These are phyloP conservation scores for Nibea coibor DNA, from an alignment of 2,113 vertebrate species.

Conservation along the genomic window DNA sequence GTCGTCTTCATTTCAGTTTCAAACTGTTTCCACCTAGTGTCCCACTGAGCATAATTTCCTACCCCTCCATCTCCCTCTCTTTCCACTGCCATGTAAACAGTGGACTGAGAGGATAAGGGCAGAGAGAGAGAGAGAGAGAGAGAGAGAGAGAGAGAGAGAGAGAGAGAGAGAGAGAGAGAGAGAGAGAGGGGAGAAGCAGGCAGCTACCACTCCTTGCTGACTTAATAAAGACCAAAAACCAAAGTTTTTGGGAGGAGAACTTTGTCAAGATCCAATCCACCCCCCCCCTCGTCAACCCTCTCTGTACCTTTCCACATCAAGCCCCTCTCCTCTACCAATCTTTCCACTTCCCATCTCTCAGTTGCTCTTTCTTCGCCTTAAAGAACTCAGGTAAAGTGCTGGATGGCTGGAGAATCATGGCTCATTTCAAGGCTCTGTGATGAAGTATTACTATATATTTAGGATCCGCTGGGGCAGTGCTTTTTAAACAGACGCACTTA, in stretches of 20 bases:
- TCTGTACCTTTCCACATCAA: background rate
- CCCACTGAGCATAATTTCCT: slow-evolving; percentile 82
- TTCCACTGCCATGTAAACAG: slow-evolving; percentile 65
- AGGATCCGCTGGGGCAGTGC: slow-evolving; percentile 50
- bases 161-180: no score
- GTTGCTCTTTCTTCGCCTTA: background rate
- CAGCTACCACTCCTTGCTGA: slow-evolving; percentile 3
- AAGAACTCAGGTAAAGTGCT: slow-evolving; percentile 24
- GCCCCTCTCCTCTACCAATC: background rate
- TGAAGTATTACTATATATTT: slow-evolving; percentile 79
- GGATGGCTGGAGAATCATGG: slow-evolving; percentile 27
- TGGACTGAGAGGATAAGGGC: slow-evolving; percentile 43
- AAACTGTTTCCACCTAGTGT: slow-evolving; percentile 69
- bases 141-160: slow-evolving; percentile 25
- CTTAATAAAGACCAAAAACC: slow-evolving; percentile 49
- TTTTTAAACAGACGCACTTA: slow-evolving; percentile 63
- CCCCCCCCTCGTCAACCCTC: background rate
- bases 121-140: slow-evolving; percentile 29
- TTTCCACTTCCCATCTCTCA: background rate
- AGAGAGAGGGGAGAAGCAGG: slow-evolving; percentile 20
- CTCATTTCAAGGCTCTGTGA: slow-evolving; percentile 73
- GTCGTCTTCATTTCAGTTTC: slow-evolving; percentile 77
- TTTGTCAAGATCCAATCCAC: slow-evolving; percentile 1
- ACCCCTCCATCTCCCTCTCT: slow-evolving; percentile 59
- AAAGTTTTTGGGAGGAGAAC: slow-evolving; percentile 13